phyloP scores from a whole-genome alignment of 2,113 vertebrate genomes.

The Pangasianodon hypophthalmus region DNA sequence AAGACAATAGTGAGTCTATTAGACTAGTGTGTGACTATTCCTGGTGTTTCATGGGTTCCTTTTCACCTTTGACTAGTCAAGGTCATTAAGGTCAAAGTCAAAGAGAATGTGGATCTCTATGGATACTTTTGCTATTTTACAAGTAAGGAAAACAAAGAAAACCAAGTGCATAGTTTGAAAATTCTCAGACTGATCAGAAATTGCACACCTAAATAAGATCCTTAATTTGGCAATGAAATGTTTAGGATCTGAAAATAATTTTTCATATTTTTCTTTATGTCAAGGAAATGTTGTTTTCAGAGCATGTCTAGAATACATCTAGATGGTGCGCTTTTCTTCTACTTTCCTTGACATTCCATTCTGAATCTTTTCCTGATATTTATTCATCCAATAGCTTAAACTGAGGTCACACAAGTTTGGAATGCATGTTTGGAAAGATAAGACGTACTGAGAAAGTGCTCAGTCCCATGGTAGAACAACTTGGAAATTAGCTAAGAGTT shows the following conservation, averaged over 20 bases:
- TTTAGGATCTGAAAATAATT: neutral
- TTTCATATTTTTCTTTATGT: neutral
- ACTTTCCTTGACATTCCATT: neutral
- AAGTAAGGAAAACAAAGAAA: neutral
- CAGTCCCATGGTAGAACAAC: constrained; percentile 2
- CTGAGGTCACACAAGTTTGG: constrained; percentile 19
- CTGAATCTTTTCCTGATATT: neutral
- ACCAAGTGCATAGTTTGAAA: neutral
- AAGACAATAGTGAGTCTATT: neutral
- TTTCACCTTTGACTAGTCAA: constrained; percentile 13
- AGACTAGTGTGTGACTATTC: neutral
- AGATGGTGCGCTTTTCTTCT: neutral
- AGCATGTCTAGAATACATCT: neutral
- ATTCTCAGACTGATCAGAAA: neutral
- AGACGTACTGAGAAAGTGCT: constrained; percentile 39
- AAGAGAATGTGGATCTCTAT: neutral
- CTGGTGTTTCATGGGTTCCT: neutral
- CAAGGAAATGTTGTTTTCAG: neutral
- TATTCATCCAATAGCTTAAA: constrained; percentile 13
- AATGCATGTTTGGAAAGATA: constrained; percentile 44
- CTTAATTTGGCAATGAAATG: neutral
- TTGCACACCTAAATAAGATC: neutral
- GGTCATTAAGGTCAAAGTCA: neutral
- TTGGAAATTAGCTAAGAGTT: constrained; percentile 18
- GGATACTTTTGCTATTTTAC: constrained; percentile 12